A percentile compares a stretch with the other conserved stretches of the same genome.
These are phyloP conservation scores for Schizaphis graminum DNA, from an alignment of 2,888 invertebrate species.

Conservation along the genomic window DNA sequence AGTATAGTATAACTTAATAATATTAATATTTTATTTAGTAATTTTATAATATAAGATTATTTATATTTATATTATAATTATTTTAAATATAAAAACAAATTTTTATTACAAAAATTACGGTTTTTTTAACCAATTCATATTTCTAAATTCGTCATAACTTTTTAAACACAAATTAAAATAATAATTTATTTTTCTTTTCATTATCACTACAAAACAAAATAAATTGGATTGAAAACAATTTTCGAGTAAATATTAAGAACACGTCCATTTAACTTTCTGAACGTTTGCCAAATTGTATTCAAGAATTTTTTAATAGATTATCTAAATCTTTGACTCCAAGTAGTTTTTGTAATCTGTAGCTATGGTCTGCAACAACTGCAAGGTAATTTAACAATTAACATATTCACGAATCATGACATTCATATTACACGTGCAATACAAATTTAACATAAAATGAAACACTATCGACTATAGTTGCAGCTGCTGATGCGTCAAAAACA, in stretches of 20 bases:
- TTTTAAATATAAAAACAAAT: background rate
- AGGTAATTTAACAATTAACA: background rate
- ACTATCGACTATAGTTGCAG: background rate
- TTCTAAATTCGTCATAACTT: background rate
- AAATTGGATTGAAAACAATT: background rate
- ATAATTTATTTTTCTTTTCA: background rate
- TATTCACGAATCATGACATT: background rate
- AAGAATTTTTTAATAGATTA: background rate
- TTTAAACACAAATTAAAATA: background rate
- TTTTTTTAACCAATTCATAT: background rate
- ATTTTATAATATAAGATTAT: background rate
- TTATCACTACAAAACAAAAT: background rate
- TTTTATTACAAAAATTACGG: background rate
- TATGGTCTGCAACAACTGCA: background rate
- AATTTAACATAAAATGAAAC: background rate
- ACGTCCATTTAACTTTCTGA: background rate
- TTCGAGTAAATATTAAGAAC: background rate
- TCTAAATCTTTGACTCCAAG: too few relatives aligned
- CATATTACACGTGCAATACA: background rate
- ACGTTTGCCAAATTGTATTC: background rate
- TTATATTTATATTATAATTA: background rate
- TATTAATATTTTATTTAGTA: background rate
- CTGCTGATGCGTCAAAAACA: background rate
- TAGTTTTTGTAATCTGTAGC: background rate
- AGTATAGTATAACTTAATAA: background rate